Conservation (phyloP, 2,888 invertebrate genomes). For the Ennomos quercinarius region DNA sequence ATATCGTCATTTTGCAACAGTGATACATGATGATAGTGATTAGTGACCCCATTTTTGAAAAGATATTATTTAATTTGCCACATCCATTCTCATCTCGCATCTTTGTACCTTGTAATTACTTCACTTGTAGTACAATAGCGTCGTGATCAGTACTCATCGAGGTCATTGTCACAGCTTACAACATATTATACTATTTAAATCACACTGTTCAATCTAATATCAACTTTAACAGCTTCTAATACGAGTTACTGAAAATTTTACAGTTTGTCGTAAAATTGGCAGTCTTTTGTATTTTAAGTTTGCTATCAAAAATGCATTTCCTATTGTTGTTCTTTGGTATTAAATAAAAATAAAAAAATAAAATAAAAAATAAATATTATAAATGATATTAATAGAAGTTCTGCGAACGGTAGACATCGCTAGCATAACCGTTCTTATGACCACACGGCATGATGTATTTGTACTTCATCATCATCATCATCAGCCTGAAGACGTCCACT, state of each 20-base stretch:
- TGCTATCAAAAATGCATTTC: constrained; percentile 16
- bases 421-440: no score
- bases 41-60: no score
- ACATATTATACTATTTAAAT: constrained; percentile 1
- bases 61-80: constrained; percentile 19
- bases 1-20: no score
- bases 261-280: constrained; percentile 5
- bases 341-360: no score
- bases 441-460: no score
- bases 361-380: no score
- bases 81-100: constrained; percentile 32
- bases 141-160: constrained; percentile 44
- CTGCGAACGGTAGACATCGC: no score
- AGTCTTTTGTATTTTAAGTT: constrained; percentile 2
- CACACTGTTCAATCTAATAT: constrained; percentile 7
- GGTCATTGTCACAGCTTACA: constrained; percentile 45
- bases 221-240: constrained; percentile 1
- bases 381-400: no score
- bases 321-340: neutral
- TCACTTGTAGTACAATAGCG: constrained; percentile 19
- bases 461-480: no score
- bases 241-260: neutral
- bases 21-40: no score
- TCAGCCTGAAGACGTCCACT: no score
- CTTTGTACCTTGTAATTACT: constrained; percentile 17